A percentile compares a stretch with the other conserved stretches of the same genome.
Evolutionary conservation across 2,888 invertebrate species (phyloP).

Genomic region (Xanthorhoe spadicearia): DNA sequence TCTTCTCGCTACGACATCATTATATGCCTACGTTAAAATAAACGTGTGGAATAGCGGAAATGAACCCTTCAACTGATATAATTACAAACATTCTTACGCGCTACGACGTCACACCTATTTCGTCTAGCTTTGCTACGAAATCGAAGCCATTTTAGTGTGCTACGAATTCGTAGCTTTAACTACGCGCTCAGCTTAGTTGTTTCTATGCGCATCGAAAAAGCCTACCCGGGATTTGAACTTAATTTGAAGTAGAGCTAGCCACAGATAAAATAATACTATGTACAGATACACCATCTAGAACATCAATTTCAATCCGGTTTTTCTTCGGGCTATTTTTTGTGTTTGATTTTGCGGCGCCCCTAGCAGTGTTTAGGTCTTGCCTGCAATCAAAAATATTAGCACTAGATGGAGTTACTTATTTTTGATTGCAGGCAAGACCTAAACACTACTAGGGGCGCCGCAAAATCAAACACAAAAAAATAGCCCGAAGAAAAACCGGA

Average conservation of each 20-base stretch:
- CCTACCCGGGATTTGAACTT: not conserved
- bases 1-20: conserved; percentile 8
- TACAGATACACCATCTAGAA: too few species aligned
- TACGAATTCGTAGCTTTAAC: conserved; percentile 12
- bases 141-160: conserved; percentile 2
- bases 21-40: not conserved
- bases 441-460: too few species aligned
- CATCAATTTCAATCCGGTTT: too few species aligned
- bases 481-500: too few species aligned
- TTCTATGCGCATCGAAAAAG: not conserved
- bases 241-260: not conserved
- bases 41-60: not conserved
- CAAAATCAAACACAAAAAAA: too few species aligned
- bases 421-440: too few species aligned
- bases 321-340: too few species aligned
- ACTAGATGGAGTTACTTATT: too few species aligned
- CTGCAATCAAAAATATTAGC: too few species aligned
- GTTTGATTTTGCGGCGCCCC: too few species aligned
- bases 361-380: too few species aligned
- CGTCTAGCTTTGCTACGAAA: not conserved
- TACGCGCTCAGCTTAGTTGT: not conserved
- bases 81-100: not conserved
- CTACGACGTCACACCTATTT: conserved; percentile 1
- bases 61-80: not conserved
- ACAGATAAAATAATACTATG: too few species aligned